Base-by-base conservation (phyloP, 2,888 invertebrate genomes). In the Pandemis corylana region DNA sequence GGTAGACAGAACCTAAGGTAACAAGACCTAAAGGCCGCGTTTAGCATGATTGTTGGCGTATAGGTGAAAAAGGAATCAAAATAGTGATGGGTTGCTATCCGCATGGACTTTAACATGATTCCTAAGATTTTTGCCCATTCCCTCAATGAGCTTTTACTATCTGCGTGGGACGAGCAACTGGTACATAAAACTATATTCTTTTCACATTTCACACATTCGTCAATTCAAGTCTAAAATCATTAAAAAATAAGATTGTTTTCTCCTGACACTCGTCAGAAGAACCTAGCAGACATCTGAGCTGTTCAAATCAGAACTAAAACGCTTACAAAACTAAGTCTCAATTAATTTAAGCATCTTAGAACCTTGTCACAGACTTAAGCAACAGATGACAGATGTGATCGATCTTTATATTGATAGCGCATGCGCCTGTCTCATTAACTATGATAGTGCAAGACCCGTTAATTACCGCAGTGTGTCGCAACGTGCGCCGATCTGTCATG, bases 311-410 rank as follows among this genome's bases (percentile, higher is more conserved):
- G 15, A 56, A 20, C 56, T 20, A 2, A 7, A 56, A 15, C 2
- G 9, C 20, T 2, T 2, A 56, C 9, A 56, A 20, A 20, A 56
- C 3, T 20, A 56, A 56, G 20, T 15, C 20, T 20, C 3, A 9
- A 7, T 5, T 4, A 7, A 2, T 10, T 63, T 15, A 12, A 28
- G 6, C 20, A 7, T 44, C 20, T n/a, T 12, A 15, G 20, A 44
- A 44, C 44, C 62, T 13, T 15, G 44, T 44, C 13, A 20, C 13
- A 28, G 10, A 42, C 68, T 72, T 53, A 28, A 53, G 72, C 67
- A 77, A 76, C 71, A n/a, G 7, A 68, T 73, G 76, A 75, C 77
- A 76, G 76, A 66, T 71, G 56, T 67, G 71, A 78, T 78, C 76
- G 74, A 76, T 78, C 71, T 69, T 65, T 64, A 51, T 49, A 56